Conservation (phyloP, 2,888 invertebrate species). For the Scelioninae gen. 1 region DNA sequence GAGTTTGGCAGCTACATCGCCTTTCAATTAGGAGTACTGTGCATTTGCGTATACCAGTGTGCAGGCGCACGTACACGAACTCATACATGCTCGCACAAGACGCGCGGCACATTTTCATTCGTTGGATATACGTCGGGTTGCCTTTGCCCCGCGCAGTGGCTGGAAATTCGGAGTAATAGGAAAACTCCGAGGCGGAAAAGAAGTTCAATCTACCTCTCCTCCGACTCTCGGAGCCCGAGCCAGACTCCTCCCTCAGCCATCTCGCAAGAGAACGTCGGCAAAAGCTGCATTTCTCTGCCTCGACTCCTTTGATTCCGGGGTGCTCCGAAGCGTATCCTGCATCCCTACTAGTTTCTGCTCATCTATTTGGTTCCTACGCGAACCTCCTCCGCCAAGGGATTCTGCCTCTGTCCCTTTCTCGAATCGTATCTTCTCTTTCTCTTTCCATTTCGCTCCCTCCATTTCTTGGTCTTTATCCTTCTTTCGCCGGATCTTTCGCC, state of each 20-base stretch:
- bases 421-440: constrained; percentile 6
- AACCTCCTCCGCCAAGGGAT: constrained; percentile 38
- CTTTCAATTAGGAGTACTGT: constrained; percentile 55
- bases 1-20: constrained; percentile 65
- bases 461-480: constrained; percentile 15
- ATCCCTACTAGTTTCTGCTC: constrained; percentile 64
- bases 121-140: constrained; percentile 71
- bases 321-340: constrained; percentile 70
- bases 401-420: neutral
- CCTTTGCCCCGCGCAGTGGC: constrained; percentile 74
- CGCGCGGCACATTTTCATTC: constrained; percentile 69
- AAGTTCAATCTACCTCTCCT: constrained; percentile 81
- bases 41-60: constrained; percentile 59
- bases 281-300: constrained; percentile 76
- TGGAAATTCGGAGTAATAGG: constrained; percentile 83
- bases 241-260: constrained; percentile 67
- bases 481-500: constrained; percentile 63
- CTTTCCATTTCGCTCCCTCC: constrained; percentile 41
- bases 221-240: constrained; percentile 45
- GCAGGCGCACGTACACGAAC: constrained; percentile 7
- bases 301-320: constrained; percentile 82
- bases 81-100: constrained; percentile 28
- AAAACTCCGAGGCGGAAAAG: constrained; percentile 82
- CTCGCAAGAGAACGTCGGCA: constrained; percentile 74
- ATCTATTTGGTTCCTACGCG: constrained; percentile 40